phyloP scores from a whole-genome alignment of 2,113 vertebrate genomes.

The Abramis brama region DNA sequence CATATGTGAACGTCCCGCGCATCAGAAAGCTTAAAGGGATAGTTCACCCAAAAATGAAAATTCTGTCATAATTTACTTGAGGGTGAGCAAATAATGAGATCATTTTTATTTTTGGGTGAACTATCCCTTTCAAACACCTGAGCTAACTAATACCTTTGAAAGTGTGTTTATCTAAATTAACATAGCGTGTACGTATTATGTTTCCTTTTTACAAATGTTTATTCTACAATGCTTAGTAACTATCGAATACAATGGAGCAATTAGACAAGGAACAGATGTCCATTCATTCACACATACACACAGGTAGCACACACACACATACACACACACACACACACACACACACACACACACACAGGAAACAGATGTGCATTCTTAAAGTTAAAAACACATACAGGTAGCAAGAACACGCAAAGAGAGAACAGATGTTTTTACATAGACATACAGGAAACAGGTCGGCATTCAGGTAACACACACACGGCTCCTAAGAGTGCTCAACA shows the following conservation, averaged over 20 bases:
- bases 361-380: conserved; percentile 45
- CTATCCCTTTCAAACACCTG: neutral
- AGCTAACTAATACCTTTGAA: neutral
- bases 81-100: too few relatives aligned
- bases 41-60: too few relatives aligned
- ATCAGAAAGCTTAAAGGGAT: neutral
- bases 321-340: conserved; percentile 21
- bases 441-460: conserved; percentile 32
- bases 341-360: conserved; percentile 39
- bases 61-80: too few relatives aligned
- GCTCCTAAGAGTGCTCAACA: conserved; percentile 25
- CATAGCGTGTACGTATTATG: neutral
- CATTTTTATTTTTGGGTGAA: too few relatives aligned
- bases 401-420: conserved; percentile 48
- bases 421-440: conserved; percentile 54
- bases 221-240: neutral
- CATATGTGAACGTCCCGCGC: neutral
- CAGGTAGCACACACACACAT: conserved; percentile 25
- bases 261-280: conserved; percentile 46
- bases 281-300: conserved; percentile 34
- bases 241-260: conserved; percentile 24
- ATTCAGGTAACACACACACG: conserved; percentile 48
- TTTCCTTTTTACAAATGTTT: conserved; percentile 6
- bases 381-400: conserved; percentile 56
- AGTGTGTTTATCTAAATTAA: neutral